These are phyloP conservation scores for Tapirus terrestris DNA, from an alignment of 2,113 vertebrate species.

Conservation along the genomic window DNA sequence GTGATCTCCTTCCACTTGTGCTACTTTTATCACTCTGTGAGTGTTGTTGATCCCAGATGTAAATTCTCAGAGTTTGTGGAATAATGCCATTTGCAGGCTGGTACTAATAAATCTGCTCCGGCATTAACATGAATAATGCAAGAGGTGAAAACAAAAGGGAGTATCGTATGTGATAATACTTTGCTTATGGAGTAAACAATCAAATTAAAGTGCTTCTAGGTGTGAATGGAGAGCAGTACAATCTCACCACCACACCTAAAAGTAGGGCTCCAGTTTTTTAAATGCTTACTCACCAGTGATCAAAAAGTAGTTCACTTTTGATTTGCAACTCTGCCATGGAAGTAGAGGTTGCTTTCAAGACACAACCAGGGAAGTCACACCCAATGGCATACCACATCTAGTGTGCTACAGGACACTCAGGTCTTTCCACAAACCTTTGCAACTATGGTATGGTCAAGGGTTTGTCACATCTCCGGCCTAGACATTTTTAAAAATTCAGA, in stretches of 20 bases:
- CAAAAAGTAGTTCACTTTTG: background rate
- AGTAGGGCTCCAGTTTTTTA: background rate
- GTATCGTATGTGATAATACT: background rate
- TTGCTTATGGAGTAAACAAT: background rate
- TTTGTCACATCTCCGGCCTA: background rate
- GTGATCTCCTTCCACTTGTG: background rate
- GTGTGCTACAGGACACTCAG: background rate
- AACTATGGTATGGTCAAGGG: background rate
- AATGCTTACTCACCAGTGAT: background rate
- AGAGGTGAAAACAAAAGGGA: background rate
- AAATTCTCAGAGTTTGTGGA: constrained; percentile 39
- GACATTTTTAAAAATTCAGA: background rate
- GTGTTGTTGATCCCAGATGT: constrained; percentile 21
- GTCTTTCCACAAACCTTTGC: background rate
- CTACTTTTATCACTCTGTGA: background rate
- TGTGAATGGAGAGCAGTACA: background rate
- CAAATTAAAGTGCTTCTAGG: background rate
- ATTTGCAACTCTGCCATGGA: background rate
- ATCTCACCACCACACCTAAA: background rate
- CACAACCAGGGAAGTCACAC: background rate
- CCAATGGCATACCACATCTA: background rate
- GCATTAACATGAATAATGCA: background rate
- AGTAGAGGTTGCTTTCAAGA: background rate
- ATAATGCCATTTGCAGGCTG: background rate
- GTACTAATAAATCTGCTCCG: constrained; percentile 31